phyloP scores from a whole-genome alignment of 1,140 invertebrate genomes.

The Sinonovacula constricta region DNA sequence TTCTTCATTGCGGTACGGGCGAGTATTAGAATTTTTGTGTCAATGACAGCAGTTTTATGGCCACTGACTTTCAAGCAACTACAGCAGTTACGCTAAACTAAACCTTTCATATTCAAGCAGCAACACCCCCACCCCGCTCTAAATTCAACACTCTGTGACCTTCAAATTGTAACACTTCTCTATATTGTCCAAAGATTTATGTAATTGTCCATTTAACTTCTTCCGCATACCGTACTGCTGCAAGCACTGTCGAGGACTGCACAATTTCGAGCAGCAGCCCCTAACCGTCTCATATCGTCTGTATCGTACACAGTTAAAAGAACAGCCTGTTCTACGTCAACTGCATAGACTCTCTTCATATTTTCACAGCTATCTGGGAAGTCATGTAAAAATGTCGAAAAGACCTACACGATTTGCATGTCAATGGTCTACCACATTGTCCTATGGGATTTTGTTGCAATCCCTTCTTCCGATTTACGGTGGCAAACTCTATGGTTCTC shows the following conservation, averaged over 20 bases:
- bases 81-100: conserved; percentile 31
- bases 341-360: conserved; percentile 35
- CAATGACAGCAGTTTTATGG: conserved; percentile 53
- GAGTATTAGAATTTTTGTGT: conserved; percentile 49
- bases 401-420: conserved; percentile 36
- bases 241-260: conserved; percentile 54
- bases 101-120: conserved; percentile 20
- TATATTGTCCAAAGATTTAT: conserved; percentile 26
- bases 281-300: conserved; percentile 25
- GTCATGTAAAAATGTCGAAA: conserved; percentile 24
- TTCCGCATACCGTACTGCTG: conserved; percentile 49
- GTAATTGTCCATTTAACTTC: conserved; percentile 45
- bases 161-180: conserved; percentile 25
- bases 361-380: conserved; percentile 37
- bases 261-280: conserved; percentile 48
- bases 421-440: conserved; percentile 7
- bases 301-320: conserved; percentile 44
- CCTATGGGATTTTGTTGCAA: conserved; percentile 5
- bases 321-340: conserved; percentile 39
- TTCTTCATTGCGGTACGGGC: conserved; percentile 48
- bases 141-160: conserved; percentile 52
- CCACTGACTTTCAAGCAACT: conserved; percentile 44
- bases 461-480: not conserved
- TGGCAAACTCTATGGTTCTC: not conserved
- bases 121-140: conserved; percentile 27